Percentiles rank a stretch among this genome's conserved stretches.
These are phyloP conservation scores for Drosophila ogumai DNA, from an alignment of 1,140 invertebrate genomes.

Conservation along the genomic window DNA sequence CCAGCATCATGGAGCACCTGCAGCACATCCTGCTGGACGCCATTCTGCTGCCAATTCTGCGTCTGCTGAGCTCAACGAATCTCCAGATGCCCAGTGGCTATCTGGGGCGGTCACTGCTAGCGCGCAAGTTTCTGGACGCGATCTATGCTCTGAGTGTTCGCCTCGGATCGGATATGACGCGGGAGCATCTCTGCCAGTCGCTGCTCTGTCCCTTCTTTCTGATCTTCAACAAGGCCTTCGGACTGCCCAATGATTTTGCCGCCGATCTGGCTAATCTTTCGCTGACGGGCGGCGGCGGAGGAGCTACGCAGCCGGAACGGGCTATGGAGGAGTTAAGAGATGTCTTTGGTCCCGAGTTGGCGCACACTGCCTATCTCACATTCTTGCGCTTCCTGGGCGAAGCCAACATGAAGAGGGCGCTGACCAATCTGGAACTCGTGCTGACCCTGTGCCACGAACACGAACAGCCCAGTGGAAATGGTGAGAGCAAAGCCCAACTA, in stretches of 20 bases:
- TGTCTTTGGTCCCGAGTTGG: conserved; percentile 93
- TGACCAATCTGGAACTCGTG: conserved; percentile 92
- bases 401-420: conserved; percentile 88
- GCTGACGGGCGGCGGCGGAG: conserved; percentile 17
- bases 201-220: conserved; percentile 92
- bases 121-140: conserved; percentile 92
- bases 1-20: conserved; percentile 93
- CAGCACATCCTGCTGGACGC: conserved; percentile 90
- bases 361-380: conserved; percentile 92
- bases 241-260: conserved; percentile 87
- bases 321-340: conserved; percentile 91
- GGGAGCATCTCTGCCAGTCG: conserved; percentile 90
- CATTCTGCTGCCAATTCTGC: conserved; percentile 91
- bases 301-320: conserved; percentile 75
- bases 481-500: conserved; percentile 10
- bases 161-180: conserved; percentile 93
- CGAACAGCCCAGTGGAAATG: conserved; percentile 85
- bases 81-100: conserved; percentile 92
- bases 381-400: conserved; percentile 92
- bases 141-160: conserved; percentile 92
- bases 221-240: conserved; percentile 93
- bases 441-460: conserved; percentile 91
- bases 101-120: conserved; percentile 89
- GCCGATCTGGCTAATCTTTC: conserved; percentile 61
- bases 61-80: conserved; percentile 90